Percentiles rank a stretch among this genome's conserved stretches.
These are phyloP conservation scores for Poeciliopsis turneri DNA, from an alignment of 2,797 vertebrate species.

Conservation along the genomic window DNA sequence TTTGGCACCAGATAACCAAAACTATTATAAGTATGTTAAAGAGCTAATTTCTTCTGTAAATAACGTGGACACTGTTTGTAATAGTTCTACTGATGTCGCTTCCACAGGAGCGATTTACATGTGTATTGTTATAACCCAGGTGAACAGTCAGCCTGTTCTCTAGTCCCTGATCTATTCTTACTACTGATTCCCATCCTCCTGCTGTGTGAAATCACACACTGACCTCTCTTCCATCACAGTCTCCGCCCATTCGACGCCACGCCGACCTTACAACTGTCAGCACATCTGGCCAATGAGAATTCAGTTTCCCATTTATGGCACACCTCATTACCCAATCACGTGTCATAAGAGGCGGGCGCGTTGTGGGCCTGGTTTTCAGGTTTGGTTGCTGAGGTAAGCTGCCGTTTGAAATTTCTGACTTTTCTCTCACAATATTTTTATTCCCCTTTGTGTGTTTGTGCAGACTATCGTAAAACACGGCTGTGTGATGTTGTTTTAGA, in stretches of 20 bases:
- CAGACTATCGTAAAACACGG: neutral
- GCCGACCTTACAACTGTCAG: conserved; percentile 53
- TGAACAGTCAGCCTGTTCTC: neutral
- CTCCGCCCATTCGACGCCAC: conserved; percentile 58
- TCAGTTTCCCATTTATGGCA: neutral
- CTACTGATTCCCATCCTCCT: conserved; percentile 48
- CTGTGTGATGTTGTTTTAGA: conserved; percentile 1
- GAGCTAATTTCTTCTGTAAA: neutral
- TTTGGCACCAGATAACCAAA: neutral
- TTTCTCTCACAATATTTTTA: conserved; percentile 64
- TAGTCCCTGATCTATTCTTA: conserved; percentile 35
- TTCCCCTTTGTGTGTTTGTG: conserved; percentile 27
- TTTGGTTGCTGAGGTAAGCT: conserved; percentile 78
- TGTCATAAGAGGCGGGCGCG: conserved; percentile 35
- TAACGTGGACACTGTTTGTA: neutral
- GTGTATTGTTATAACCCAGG: neutral
- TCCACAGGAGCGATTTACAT: neutral
- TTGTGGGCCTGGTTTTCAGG: conserved; percentile 71
- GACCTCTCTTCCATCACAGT: conserved; percentile 42
- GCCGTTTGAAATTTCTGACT: conserved; percentile 72
- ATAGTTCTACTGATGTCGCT: neutral
- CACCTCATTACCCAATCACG: conserved; percentile 51
- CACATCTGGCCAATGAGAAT: conserved; percentile 47
- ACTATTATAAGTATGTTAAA: neutral
- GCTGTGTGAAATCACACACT: conserved; percentile 61